Conservation (phyloP, 2,888 invertebrate genomes). For the Apodemia duryi region DNA sequence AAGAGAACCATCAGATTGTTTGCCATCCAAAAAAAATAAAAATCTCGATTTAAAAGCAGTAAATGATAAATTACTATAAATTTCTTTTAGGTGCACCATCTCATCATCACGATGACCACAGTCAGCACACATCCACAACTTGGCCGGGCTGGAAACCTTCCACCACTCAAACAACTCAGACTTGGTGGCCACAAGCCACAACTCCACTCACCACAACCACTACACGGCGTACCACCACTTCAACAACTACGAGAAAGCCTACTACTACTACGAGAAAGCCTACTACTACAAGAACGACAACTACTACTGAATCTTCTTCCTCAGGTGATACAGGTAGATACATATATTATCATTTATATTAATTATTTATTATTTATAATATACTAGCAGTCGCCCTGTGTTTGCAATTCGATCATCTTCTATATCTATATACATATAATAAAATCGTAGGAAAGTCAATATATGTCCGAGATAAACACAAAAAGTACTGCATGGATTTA, state of each 20-base stretch:
- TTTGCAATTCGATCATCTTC: too few species aligned
- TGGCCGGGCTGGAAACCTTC: constrained; percentile 67
- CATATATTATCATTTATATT: not conserved
- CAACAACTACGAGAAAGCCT: constrained; percentile 37
- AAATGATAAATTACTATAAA: constrained; percentile 7
- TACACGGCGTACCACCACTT: constrained; percentile 32
- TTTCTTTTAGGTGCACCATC: constrained; percentile 40
- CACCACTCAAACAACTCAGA: constrained; percentile 48
- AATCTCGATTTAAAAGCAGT: too few species aligned
- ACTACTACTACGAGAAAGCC: constrained; percentile 26
- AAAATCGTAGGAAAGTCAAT: too few species aligned
- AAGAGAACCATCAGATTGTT: too few species aligned
- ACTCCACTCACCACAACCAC: constrained; percentile 43
- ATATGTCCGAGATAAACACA: too few species aligned
- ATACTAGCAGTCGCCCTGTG: too few species aligned
- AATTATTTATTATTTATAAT: too few species aligned
- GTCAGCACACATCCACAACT: constrained; percentile 46
- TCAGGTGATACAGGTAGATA: constrained; percentile 36
- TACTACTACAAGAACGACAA: constrained; percentile 32
- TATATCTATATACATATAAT: too few species aligned
- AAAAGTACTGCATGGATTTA: too few species aligned
- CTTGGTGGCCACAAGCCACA: constrained; percentile 56
- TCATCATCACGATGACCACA: constrained; percentile 48
- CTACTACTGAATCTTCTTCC: constrained; percentile 38
- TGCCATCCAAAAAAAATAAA: too few species aligned